These are phyloP conservation scores for Punctoribates punctum DNA, from an alignment of 2,888 invertebrate species.

Conservation along the genomic window DNA sequence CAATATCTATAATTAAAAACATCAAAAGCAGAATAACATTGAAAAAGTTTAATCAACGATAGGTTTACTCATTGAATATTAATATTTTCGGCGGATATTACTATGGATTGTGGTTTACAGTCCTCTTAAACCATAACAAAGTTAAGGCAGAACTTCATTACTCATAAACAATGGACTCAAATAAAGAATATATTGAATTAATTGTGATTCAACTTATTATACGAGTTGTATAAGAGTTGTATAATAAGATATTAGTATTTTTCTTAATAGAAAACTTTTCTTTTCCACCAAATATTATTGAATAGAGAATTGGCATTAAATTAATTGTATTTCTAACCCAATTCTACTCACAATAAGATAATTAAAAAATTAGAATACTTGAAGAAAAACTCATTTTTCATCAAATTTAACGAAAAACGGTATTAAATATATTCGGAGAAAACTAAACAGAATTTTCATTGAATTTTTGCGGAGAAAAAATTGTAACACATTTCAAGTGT, in stretches of 20 bases:
- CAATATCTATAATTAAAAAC: background rate
- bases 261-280: background rate
- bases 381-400: background rate
- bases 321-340: slow-evolving; percentile 4
- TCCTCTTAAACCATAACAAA: background rate
- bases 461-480: background rate
- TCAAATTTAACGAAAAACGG: too few relatives aligned
- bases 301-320: slow-evolving; percentile 2
- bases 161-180: too few relatives aligned
- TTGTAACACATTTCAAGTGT: background rate
- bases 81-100: background rate
- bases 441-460: too few relatives aligned
- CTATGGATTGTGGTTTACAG: background rate
- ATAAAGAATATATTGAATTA: too few relatives aligned
- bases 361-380: slow-evolving; percentile 4
- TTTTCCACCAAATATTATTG: background rate
- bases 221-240: background rate
- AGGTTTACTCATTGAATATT: background rate
- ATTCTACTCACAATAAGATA: slow-evolving; percentile 2
- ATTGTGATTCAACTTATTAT: too few relatives aligned
- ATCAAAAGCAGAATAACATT: background rate
- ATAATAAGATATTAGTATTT: background rate
- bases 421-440: too few relatives aligned
- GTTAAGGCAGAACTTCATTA: too few relatives aligned
- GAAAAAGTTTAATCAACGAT: background rate